A percentile compares a stretch with the other conserved stretches of the same genome.
Conservation (phyloP, 2,797 vertebrate genomes). For the Steatocranus sp. region DNA sequence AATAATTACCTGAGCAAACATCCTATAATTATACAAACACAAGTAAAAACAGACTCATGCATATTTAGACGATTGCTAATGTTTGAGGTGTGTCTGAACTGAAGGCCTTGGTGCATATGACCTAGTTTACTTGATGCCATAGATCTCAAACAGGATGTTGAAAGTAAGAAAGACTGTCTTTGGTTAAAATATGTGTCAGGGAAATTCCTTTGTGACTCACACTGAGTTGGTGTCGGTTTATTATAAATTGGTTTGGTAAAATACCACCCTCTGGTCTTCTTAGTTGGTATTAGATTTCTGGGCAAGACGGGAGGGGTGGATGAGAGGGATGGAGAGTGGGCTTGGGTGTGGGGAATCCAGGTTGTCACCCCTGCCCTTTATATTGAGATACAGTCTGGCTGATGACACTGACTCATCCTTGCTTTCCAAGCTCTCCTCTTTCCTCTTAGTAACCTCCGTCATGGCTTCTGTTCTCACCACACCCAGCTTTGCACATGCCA, state of each 20-base stretch:
- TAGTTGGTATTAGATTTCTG: conserved; percentile 9
- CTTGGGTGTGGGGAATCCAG: background rate
- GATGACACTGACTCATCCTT: conserved; percentile 58
- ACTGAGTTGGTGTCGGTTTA: conserved; percentile 9
- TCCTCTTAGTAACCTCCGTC: conserved; percentile 25
- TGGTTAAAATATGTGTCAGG: conserved; percentile 45
- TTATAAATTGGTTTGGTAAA: conserved; percentile 49
- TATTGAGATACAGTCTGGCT: conserved; percentile 12
- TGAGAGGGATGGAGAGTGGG: background rate
- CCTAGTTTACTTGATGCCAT: conserved; percentile 42
- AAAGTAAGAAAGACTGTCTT: conserved; percentile 34
- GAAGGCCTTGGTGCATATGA: conserved; percentile 23
- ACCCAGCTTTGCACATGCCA: conserved; percentile 12
- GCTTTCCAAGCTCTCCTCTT: conserved; percentile 10
- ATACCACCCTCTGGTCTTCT: conserved; percentile 12
- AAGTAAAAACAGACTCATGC: background rate
- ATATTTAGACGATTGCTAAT: background rate
- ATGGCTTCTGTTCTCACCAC: conserved; percentile 39
- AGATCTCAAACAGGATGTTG: conserved; percentile 26
- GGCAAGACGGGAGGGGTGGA: background rate
- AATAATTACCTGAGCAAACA: background rate
- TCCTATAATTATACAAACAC: background rate
- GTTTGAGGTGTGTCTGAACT: conserved; percentile 9
- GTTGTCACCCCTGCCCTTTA: conserved; percentile 11
- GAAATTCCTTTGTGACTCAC: conserved; percentile 70